Base-by-base conservation (phyloP, 2,113 vertebrate genomes). In the Thalassoma bifasciatum region DNA sequence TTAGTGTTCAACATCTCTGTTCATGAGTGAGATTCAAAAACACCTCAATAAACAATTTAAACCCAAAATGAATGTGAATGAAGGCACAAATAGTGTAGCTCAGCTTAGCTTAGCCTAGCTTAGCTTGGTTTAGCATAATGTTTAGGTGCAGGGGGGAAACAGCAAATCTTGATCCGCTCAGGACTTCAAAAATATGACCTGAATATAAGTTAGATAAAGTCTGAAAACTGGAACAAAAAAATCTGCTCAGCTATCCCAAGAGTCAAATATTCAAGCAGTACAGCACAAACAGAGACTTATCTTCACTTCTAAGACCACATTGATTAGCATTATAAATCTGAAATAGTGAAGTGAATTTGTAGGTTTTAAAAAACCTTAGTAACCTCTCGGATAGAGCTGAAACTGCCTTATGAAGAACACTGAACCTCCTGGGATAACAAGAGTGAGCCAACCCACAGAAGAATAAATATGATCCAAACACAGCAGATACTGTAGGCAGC, bases 381-480 rank as follows among this genome's bases (percentile, higher is more conserved):
- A 68, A 59, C 7, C 23, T 7, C 13, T 38, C 36, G 46, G 30
- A 52, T 8, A 3, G 26, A 62, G 47, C 47, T 59, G 22, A 62
- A 23, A 44, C 38, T 16, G 11, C 10, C 30, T 22, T 56, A 8
- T 34, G 10, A 47, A 46, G 47, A 65, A 51, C 30, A 51, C 3
- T 9, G 49, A 52, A 38, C 63, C 24, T 14, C 10, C 21, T 40
- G 36, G n/a, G 19, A 44, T 37, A 54, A 58, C 8, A 68, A 24
- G 11, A 52, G 14, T 14, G 2, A 16, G 30, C 13, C 40, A 23
- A 56, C 54, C 47, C 11, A 40, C 10, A 10, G 40, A 17, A 46
- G 23, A 51, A 56, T 46, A 52, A 59, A 40, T 10, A 49, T 73
- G 49, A 54, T 30, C 0, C 2, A 73, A 66, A 61, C 24, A 47